phyloP scores from a whole-genome alignment of 2,888 invertebrate genomes.

The Nezara viridula region DNA sequence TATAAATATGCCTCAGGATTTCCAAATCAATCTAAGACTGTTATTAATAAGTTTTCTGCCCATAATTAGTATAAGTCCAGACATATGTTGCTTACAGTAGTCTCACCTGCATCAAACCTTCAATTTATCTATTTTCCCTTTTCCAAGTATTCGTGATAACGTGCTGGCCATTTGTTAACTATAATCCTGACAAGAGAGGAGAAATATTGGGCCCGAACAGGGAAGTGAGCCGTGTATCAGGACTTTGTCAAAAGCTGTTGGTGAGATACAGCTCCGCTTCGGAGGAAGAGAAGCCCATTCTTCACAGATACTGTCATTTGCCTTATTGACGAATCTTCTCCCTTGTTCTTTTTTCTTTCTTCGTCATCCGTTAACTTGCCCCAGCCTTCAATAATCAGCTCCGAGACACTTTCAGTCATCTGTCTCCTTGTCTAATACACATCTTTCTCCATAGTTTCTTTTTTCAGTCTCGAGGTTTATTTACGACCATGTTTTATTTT shows the following conservation, averaged over 20 bases:
- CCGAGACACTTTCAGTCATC: background rate
- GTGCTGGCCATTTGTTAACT: background rate
- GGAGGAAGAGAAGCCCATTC: background rate
- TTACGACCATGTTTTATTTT: too few relatives aligned
- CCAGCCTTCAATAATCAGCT: slow-evolving; percentile 1
- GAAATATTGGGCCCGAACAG: background rate
- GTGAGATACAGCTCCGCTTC: background rate
- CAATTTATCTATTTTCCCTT: background rate
- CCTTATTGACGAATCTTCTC: slow-evolving; percentile 9
- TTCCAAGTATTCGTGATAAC: background rate
- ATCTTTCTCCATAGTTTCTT: too few relatives aligned
- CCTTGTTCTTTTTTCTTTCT: background rate
- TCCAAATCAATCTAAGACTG: too few relatives aligned
- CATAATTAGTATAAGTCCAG: too few relatives aligned
- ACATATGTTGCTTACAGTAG: too few relatives aligned
- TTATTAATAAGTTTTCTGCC: too few relatives aligned
- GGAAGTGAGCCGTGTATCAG: slow-evolving; percentile 3
- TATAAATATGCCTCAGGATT: too few relatives aligned
- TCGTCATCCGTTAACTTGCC: background rate
- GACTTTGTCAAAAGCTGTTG: background rate
- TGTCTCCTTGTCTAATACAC: background rate
- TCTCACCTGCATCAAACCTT: too few relatives aligned
- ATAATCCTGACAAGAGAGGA: background rate
- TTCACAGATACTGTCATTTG: slow-evolving; percentile 26
- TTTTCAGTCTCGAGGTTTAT: too few relatives aligned